phyloP scores from a whole-genome alignment of 2,888 invertebrate genomes.

The Drosophila macrothrix region DNA sequence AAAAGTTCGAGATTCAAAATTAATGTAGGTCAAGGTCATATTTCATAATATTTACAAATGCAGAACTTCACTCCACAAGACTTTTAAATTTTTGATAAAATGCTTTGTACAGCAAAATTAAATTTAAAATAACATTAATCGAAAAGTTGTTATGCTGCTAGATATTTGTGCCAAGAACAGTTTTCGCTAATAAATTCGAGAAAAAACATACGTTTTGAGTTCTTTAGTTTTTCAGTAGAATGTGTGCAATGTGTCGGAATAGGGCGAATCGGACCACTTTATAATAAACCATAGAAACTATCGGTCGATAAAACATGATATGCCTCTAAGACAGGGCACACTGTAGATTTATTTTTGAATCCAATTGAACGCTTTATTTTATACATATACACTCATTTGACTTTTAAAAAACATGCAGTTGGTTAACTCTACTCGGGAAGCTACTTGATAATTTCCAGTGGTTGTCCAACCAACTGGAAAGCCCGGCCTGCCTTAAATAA shows the following conservation, averaged over 20 bases:
- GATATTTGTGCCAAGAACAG: neutral
- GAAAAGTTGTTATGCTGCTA: neutral
- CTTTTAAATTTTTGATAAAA: neutral
- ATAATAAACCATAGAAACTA: neutral
- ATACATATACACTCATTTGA: neutral
- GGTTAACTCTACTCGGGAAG: constrained; percentile 5
- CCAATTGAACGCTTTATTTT: neutral
- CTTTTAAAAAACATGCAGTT: constrained; percentile 9
- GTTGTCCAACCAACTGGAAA: constrained; percentile 30
- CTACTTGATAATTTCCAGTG: constrained; percentile 20
- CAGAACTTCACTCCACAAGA: neutral
- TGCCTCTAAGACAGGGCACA: neutral
- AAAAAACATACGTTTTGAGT: neutral
- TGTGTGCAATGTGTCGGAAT: neutral
- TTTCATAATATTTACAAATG: neutral
- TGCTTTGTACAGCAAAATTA: neutral
- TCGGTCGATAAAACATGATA: neutral
- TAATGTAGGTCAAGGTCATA: constrained; percentile 65
- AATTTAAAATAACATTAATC: neutral
- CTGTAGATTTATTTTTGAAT: neutral
- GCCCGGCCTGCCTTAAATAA: constrained; percentile 8
- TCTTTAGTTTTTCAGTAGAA: neutral
- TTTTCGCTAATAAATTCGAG: neutral
- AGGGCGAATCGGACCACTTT: neutral
- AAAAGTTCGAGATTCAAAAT: neutral